These are phyloP conservation scores for Heloderma charlesbogerti DNA, from an alignment of 2,113 vertebrate species.

Conservation along the genomic window DNA sequence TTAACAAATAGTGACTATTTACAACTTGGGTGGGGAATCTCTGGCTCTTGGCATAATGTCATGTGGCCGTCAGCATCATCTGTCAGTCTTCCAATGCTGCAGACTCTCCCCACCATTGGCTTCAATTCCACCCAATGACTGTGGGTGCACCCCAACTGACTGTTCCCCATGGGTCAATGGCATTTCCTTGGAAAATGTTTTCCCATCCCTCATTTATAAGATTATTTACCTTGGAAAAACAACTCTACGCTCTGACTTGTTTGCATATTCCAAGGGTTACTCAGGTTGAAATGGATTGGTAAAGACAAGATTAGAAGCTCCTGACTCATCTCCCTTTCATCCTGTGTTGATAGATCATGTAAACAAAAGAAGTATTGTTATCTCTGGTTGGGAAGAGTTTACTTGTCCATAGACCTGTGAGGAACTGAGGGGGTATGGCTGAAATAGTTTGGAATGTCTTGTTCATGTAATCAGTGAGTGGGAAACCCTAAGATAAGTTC, in stretches of 20 bases:
- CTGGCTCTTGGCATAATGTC: not conserved
- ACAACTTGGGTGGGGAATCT: not conserved
- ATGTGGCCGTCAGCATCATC: not conserved
- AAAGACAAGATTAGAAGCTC: conserved; percentile 26
- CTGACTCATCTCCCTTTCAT: conserved; percentile 32
- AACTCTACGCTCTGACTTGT: conserved; percentile 1
- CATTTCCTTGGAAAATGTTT: not conserved
- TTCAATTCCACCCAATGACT: too few species aligned
- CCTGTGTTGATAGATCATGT: conserved; percentile 19
- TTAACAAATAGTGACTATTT: not conserved
- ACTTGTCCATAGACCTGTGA: conserved; percentile 6
- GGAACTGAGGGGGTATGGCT: not conserved
- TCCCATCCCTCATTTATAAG: not conserved
- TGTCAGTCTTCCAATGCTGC: not conserved
- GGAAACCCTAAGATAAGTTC: not conserved
- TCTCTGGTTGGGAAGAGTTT: conserved; percentile 17
- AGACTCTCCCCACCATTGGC: not conserved
- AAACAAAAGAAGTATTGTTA: conserved; percentile 25
- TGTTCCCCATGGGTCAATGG: not conserved
- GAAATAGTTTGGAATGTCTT: conserved; percentile 5
- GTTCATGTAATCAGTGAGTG: not conserved
- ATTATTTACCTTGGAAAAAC: conserved; percentile 6
- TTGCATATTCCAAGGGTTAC: conserved; percentile 6
- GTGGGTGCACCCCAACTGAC: not conserved
- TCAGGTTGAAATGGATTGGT: not conserved